Base-by-base conservation (phyloP, 2,888 invertebrate species). In the Drosophila hamatofila region DNA sequence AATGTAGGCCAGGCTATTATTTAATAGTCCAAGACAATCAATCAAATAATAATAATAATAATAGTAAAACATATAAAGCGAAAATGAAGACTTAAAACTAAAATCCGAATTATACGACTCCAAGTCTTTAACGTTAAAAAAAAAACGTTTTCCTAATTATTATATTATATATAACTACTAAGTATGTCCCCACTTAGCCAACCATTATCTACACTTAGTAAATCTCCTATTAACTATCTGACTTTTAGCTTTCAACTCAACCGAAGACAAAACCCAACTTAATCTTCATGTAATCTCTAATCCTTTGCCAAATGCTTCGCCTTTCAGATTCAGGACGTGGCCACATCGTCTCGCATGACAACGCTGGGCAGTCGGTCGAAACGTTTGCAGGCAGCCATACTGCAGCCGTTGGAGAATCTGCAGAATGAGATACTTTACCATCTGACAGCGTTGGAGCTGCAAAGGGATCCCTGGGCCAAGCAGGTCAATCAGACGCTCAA, bases 371-470 rank as follows among this genome's bases (percentile, higher is more conserved):
- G 92, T 73, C 91, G 95, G 80, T 95, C 96, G 49, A 94, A 95
- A 88, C 94, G 95, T 73, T 92, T 97, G 25, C 94, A 96, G 75
- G 92, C 94, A 30, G 94, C 94, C 25, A 95, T 95, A 79, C 93
- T 97, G 61, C 95, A 95, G 79, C 95, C 96, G 6, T 91, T 97
- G 81, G 95, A 96, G 91, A 95, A 95, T 84, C 91, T 95, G 57
- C 94, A 96, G 91, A 95, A 96, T 61, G 95, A 95, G 73, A 94
- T 97, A 65, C 94, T 97, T 7, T 97, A 96, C 92, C 96, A 96
- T 90, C 92, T 97, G 81, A 96, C 97, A 0, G 95, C 96, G 37
- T 90, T 97, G 54, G 97, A 97, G 87, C 93, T 97, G 9, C 95
- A 96, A 83, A 91, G 96, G 78, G 94, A 94, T 81, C 96, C 97